Conservation (phyloP, 2,113 vertebrate genomes). For the Opisthocomus hoazin region DNA sequence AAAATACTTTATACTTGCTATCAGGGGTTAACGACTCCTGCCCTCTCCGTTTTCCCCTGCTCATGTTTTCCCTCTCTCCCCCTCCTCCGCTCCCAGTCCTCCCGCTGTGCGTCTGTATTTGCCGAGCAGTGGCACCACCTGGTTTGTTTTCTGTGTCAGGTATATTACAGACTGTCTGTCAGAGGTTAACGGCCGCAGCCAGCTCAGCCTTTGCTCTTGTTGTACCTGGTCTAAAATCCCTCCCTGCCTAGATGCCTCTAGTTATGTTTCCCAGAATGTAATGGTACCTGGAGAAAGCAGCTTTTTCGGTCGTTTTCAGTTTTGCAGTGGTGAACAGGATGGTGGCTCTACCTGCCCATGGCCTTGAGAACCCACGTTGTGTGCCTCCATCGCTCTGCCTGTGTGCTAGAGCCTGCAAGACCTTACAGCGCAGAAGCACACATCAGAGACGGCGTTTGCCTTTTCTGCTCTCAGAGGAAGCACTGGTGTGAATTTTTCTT, state of each 20-base stretch:
- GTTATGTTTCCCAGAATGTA: neutral
- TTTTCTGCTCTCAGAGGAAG: neutral
- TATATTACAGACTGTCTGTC: conserved; percentile 37
- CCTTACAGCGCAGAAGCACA: neutral
- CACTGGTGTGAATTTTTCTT: conserved; percentile 25
- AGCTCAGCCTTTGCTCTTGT: neutral
- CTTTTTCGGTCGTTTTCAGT: neutral
- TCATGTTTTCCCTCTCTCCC: conserved; percentile 10
- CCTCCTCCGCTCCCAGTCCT: neutral
- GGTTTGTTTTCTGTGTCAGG: conserved; percentile 59
- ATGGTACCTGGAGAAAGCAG: neutral
- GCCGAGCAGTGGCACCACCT: conserved; percentile 26
- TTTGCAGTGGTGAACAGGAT: neutral
- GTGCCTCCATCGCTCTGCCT: neutral
- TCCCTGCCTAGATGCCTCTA: neutral
- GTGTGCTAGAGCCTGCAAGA: neutral
- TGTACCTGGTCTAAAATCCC: neutral
- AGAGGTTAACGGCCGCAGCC: conserved; percentile 38
- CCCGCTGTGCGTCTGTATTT: neutral
- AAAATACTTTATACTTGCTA: conserved; percentile 40
- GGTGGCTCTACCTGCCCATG: neutral
- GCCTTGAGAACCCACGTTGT: neutral
- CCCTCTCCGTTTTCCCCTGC: neutral
- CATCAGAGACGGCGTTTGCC: neutral
- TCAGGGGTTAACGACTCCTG: conserved; percentile 40